These are phyloP conservation scores for Rhinoraja longicauda DNA, from an alignment of 2,797 vertebrate genomes.

Conservation along the genomic window DNA sequence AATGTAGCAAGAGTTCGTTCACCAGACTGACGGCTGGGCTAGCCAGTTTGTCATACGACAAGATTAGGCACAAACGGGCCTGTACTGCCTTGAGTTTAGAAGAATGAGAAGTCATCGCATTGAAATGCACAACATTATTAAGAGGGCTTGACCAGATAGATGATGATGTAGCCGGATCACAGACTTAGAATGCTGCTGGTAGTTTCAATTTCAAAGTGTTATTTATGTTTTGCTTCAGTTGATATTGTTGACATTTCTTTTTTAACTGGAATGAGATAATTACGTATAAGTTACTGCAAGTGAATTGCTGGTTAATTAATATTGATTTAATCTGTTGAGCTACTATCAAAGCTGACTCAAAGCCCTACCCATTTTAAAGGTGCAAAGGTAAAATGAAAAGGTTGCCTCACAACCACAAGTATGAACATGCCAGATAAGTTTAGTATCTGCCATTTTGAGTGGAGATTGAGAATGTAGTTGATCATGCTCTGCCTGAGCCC, in stretches of 20 bases:
- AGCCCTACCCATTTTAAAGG: neutral
- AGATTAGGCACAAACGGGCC: too few relatives aligned
- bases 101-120: too few relatives aligned
- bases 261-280: neutral
- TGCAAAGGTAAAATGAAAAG: neutral
- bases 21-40: too few relatives aligned
- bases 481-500: neutral
- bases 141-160: too few relatives aligned
- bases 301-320: neutral
- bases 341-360: slow-evolving; percentile 3
- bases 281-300: neutral
- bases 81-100: too few relatives aligned
- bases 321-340: neutral
- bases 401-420: neutral
- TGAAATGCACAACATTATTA: too few relatives aligned
- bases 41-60: too few relatives aligned
- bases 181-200: neutral
- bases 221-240: neutral
- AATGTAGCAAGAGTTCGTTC: too few relatives aligned
- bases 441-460: neutral
- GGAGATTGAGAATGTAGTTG: neutral
- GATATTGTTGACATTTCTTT: neutral
- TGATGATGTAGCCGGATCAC: too few relatives aligned
- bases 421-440: neutral
- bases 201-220: neutral